phyloP scores from a whole-genome alignment of 2,113 vertebrate species.

The Pipa parva region DNA sequence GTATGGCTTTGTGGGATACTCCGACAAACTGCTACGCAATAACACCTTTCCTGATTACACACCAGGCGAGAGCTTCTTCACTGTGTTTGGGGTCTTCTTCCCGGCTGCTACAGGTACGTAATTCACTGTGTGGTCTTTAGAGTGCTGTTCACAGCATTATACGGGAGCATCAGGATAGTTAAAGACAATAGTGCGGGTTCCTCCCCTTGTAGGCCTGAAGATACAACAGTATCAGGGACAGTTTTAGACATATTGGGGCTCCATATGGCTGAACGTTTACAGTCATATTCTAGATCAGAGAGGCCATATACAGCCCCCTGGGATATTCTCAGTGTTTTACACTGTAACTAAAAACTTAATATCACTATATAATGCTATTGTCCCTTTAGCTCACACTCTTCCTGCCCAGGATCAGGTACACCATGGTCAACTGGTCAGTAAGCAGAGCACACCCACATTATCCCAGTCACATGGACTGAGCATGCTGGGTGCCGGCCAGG shows the following conservation, averaged over 20 bases:
- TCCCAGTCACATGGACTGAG: not conserved
- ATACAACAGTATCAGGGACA: too few relatives aligned
- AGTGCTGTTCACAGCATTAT: not conserved
- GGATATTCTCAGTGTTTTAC: too few relatives aligned
- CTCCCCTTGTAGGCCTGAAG: not conserved
- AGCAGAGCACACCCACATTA: not conserved
- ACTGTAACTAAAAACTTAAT: not conserved
- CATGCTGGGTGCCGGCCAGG: not conserved
- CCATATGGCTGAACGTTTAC: too few relatives aligned
- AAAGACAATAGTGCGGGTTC: not conserved
- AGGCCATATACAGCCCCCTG: too few relatives aligned
- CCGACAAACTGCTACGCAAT: slow-evolving; percentile 68
- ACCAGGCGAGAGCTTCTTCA: slow-evolving; percentile 87
- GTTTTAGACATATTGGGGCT: too few relatives aligned
- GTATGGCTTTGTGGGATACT: slow-evolving; percentile 86
- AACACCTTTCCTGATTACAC: slow-evolving; percentile 85
- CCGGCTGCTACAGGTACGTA: slow-evolving; percentile 93
- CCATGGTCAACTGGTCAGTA: not conserved
- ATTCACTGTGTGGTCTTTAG: fast-evolving
- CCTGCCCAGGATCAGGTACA: too few relatives aligned
- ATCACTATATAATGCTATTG: not conserved
- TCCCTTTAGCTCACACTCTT: too few relatives aligned
- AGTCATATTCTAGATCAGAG: too few relatives aligned
- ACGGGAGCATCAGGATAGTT: not conserved
- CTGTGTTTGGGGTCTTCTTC: slow-evolving; percentile 95